Percentiles rank a stretch among this genome's conserved stretches.
These are phyloP conservation scores for Petrocephalus zakoni DNA, from an alignment of 2,113 vertebrate genomes.

Conservation along the genomic window DNA sequence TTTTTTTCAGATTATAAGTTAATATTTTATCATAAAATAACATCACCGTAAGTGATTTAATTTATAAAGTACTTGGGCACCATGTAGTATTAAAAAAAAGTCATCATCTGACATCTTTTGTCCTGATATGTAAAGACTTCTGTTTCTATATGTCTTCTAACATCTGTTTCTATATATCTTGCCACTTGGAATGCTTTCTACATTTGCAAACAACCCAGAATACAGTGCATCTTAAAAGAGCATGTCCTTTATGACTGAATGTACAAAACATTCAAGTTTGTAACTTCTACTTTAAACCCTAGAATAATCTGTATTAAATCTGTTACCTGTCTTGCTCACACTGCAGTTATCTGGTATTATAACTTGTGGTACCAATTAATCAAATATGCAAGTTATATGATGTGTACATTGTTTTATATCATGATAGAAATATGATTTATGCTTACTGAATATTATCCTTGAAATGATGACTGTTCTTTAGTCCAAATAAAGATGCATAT, in stretches of 20 bases:
- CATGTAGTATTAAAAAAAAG: neutral
- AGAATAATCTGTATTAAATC: conserved; percentile 16
- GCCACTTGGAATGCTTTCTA: conserved; percentile 26
- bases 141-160: conserved; percentile 35
- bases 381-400: conserved; percentile 48
- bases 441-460: conserved; percentile 49
- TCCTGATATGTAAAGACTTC: conserved; percentile 39
- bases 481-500: conserved; percentile 46
- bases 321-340: conserved; percentile 27
- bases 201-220: conserved; percentile 28
- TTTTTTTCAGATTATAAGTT: neutral
- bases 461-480: conserved; percentile 26
- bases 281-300: conserved; percentile 26
- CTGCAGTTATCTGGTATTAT: conserved; percentile 36
- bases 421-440: conserved; percentile 30
- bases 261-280: conserved; percentile 39
- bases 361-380: conserved; percentile 14
- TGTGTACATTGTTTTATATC: conserved; percentile 42
- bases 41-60: neutral
- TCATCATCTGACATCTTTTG: conserved; percentile 36
- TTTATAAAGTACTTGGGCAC: neutral
- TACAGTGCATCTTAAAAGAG: conserved; percentile 45
- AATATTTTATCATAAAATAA: neutral
- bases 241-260: conserved; percentile 48
- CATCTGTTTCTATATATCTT: conserved; percentile 38